These are phyloP conservation scores for Ictalurus furcatus DNA, from an alignment of 2,113 vertebrate genomes.

Conservation along the genomic window DNA sequence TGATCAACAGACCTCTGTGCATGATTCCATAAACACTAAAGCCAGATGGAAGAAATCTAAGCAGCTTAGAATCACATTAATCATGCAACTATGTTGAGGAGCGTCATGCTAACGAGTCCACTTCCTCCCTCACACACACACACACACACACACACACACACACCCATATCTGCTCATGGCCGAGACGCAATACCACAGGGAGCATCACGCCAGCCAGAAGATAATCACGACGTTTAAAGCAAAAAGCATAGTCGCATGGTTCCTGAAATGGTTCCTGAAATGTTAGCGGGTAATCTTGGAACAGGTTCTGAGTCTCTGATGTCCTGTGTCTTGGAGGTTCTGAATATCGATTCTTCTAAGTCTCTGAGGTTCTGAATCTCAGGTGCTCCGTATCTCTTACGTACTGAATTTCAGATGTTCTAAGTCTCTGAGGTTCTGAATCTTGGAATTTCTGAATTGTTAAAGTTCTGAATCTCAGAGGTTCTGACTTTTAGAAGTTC, in stretches of 20 bases:
- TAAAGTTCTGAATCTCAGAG: background rate
- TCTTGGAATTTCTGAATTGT: background rate
- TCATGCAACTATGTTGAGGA: constrained; percentile 72
- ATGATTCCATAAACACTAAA: constrained; percentile 73
- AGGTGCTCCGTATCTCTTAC: too few species aligned
- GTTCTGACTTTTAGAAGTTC: background rate
- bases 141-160: constrained; percentile 20
- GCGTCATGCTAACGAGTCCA: constrained; percentile 52
- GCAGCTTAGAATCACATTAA: constrained; percentile 79
- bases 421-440: background rate
- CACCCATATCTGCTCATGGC: background rate
- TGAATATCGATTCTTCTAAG: background rate
- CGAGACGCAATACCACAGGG: background rate
- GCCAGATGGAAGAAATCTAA: constrained; percentile 80
- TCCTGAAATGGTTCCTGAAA: background rate
- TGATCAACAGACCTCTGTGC: constrained; percentile 40
- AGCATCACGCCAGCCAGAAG: constrained; percentile 22
- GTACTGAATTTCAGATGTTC: too few species aligned
- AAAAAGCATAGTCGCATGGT: background rate
- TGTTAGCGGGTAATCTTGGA: too few species aligned
- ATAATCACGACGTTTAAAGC: constrained; percentile 25
- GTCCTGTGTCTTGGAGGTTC: background rate
- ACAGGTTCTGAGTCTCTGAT: background rate
- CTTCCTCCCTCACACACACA: background rate
- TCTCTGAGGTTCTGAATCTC: background rate